Percentiles rank a stretch among this genome's conserved stretches.
Evolutionary conservation across 2,888 invertebrate species (phyloP).

Genomic region (Cepaea hortensis): DNA sequence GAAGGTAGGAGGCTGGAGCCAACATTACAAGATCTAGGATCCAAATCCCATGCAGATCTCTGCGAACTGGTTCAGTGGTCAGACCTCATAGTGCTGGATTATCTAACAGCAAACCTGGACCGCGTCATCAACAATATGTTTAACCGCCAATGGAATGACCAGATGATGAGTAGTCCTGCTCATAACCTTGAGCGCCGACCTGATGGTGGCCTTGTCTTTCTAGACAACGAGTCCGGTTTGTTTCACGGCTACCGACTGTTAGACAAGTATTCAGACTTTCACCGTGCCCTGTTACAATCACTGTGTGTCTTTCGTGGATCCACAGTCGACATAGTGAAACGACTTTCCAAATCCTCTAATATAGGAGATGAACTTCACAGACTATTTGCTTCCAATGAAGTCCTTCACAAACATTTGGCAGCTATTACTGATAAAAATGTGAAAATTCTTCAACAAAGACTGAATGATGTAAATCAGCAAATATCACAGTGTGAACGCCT

Average conservation of each 20-base stretch:
- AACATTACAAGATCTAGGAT: conserved; percentile 42
- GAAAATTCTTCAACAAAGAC: conserved; percentile 86
- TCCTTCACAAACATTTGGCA: conserved; percentile 79
- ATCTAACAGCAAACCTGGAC: conserved; percentile 91
- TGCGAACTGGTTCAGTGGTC: conserved; percentile 86
- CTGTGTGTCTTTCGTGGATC: conserved; percentile 87
- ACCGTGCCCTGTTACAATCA: conserved; percentile 85
- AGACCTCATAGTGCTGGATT: conserved; percentile 91
- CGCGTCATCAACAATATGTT: conserved; percentile 92
- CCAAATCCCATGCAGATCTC: conserved; percentile 57
- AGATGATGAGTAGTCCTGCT: conserved; percentile 91
- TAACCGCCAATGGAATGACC: conserved; percentile 91
- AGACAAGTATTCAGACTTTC: conserved; percentile 89
- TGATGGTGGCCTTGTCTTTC: conserved; percentile 84
- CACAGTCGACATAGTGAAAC: conserved; percentile 83
- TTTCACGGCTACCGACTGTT: conserved; percentile 89
- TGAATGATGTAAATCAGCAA: conserved; percentile 86
- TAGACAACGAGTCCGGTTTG: conserved; percentile 82
- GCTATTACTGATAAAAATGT: conserved; percentile 88
- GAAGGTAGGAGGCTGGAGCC: conserved; percentile 61
- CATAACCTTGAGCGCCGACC: conserved; percentile 88
- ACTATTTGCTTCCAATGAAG: conserved; percentile 81
- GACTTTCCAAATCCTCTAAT: conserved; percentile 79
- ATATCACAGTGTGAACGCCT: conserved; percentile 84
- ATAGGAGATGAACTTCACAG: conserved; percentile 83